A percentile compares a stretch with the other conserved stretches of the same genome.
Conservation (phyloP, 2,113 vertebrate species). For the Rhinoptilus africanus region DNA sequence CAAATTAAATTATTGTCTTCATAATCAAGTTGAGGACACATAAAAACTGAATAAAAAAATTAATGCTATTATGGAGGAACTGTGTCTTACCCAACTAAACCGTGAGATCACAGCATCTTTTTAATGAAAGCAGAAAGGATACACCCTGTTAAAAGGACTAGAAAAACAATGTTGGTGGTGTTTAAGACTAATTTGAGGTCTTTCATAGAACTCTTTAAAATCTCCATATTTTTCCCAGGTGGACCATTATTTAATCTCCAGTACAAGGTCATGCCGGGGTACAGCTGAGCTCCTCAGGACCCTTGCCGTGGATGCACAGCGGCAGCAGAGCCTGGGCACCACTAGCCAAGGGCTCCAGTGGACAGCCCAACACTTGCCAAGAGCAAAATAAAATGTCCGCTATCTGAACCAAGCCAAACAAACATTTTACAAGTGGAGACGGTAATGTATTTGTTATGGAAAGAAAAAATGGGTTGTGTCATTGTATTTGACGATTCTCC, state of each 20-base stretch:
- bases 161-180: background rate
- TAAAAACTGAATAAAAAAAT: constrained; percentile 75
- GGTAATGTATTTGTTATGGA: background rate
- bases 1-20: constrained; percentile 78
- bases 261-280: background rate
- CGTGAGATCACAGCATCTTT: constrained; percentile 24
- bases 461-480: rapidly evolving
- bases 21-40: constrained; percentile 75
- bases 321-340: background rate
- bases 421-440: background rate
- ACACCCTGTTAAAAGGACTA: background rate
- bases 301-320: background rate
- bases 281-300: background rate
- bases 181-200: background rate
- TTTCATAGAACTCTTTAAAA: background rate
- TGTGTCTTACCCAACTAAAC: constrained; percentile 59
- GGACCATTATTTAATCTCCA: background rate
- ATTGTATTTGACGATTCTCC: background rate
- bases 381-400: background rate
- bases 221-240: background rate
- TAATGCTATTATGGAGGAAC: constrained; percentile 72
- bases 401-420: background rate
- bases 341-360: background rate
- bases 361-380: background rate
- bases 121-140: constrained; percentile 66